phyloP scores from a whole-genome alignment of 2,888 invertebrate species.

The Galeruca laticollis region DNA sequence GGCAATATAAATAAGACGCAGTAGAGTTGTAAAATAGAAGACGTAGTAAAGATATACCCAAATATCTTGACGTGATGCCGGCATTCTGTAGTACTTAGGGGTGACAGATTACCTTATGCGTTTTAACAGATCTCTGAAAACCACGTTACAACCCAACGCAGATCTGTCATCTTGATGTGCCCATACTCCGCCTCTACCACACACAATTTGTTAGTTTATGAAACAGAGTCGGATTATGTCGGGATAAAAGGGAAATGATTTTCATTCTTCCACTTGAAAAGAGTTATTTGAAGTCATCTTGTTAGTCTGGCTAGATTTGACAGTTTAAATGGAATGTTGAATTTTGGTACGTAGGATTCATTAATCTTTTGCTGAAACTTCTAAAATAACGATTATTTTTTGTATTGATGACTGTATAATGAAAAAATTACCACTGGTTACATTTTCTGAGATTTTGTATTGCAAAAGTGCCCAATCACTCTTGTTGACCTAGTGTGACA shows the following conservation, averaged over 20 bases:
- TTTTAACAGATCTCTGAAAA: constrained; percentile 42
- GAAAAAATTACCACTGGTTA: too few species aligned
- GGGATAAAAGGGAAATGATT: neutral
- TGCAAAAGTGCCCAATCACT: too few species aligned
- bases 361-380: too few species aligned
- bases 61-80: constrained; percentile 57
- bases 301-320: too few species aligned
- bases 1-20: constrained; percentile 26
- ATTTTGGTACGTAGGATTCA: too few species aligned
- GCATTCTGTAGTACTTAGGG: constrained; percentile 60
- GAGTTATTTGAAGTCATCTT: too few species aligned
- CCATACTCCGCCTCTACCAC: constrained; percentile 17
- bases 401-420: too few species aligned
- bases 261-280: neutral
- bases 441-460: too few species aligned
- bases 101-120: constrained; percentile 62
- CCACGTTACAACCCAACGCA: constrained; percentile 38
- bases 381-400: too few species aligned
- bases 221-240: neutral
- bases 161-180: constrained; percentile 38
- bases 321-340: too few species aligned
- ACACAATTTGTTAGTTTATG: constrained; percentile 16
- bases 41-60: constrained; percentile 45
- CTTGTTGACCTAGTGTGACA: too few species aligned
- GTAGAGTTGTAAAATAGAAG: constrained; percentile 27